Conservation (phyloP, 2,113 vertebrate species). For the Puntigrus tetrazona region DNA sequence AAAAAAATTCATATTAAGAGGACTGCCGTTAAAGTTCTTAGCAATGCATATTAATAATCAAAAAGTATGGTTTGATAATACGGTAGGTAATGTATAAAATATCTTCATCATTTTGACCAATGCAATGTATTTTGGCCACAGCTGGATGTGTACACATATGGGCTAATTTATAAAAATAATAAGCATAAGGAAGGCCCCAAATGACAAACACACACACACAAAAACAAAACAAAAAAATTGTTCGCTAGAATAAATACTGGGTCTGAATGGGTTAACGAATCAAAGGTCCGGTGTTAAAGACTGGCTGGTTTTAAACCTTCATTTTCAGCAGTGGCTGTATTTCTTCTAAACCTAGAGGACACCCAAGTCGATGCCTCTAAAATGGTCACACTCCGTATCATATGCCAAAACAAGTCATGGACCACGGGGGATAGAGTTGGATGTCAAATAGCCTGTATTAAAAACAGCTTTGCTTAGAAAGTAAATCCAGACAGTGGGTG, state of each 20-base stretch:
- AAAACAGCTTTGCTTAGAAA: slow-evolving; percentile 45
- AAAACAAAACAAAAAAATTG: not conserved
- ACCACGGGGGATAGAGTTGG: slow-evolving; percentile 13
- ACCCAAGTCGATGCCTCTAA: slow-evolving; percentile 50
- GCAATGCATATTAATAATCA: too few species aligned
- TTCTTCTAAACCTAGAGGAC: slow-evolving; percentile 47
- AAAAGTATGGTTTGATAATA: too few species aligned
- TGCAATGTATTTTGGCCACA: too few species aligned
- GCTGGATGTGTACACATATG: too few species aligned
- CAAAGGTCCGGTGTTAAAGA: slow-evolving; percentile 40
- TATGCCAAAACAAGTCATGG: slow-evolving; percentile 40
- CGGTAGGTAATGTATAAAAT: too few species aligned
- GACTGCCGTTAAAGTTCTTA: too few species aligned
- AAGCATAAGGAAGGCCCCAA: not conserved
- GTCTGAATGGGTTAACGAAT: slow-evolving; percentile 21
- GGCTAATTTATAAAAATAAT: not conserved
- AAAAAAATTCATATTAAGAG: too few species aligned
- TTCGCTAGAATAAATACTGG: not conserved
- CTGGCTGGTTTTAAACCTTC: slow-evolving; percentile 47
- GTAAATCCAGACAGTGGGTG: slow-evolving; percentile 36
- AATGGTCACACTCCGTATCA: slow-evolving; percentile 30
- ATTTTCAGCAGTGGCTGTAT: slow-evolving; percentile 43
- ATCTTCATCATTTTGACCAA: too few species aligned
- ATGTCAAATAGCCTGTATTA: slow-evolving; percentile 42
- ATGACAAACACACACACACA: not conserved